Evolutionary conservation across 2,888 invertebrate genomes (phyloP).

Genomic region (Timema podura): DNA sequence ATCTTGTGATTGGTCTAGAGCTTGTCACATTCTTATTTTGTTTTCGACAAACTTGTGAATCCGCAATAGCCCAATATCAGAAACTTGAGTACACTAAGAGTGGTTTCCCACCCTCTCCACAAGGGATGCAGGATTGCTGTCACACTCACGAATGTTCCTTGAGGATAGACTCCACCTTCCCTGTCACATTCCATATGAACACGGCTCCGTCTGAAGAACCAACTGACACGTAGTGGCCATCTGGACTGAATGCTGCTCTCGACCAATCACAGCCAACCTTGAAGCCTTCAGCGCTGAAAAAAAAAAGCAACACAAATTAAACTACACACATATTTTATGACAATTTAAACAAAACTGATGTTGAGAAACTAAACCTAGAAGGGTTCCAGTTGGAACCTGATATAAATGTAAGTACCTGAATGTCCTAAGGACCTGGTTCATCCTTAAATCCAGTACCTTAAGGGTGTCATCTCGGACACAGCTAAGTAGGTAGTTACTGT

Average conservation of each 20-base stretch:
- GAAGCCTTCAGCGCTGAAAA: conserved; percentile 85
- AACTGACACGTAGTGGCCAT: conserved; percentile 81
- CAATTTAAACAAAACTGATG: background rate
- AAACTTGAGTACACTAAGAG: too few species aligned
- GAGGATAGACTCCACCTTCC: conserved; percentile 70
- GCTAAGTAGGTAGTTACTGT: conserved; percentile 82
- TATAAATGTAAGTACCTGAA: conserved; percentile 62
- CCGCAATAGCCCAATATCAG: too few species aligned
- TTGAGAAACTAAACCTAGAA: background rate
- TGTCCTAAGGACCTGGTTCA: conserved; percentile 85
- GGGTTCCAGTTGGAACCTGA: conserved; percentile 10
- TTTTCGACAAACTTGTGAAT: too few species aligned
- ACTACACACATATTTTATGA: background rate
- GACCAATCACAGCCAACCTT: conserved; percentile 95
- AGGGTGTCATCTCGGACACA: conserved; percentile 95
- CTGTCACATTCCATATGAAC: conserved; percentile 84
- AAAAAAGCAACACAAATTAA: conserved; percentile 20
- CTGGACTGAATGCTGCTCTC: conserved; percentile 87
- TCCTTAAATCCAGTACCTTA: conserved; percentile 89
- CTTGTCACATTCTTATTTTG: too few species aligned
- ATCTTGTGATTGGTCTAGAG: too few species aligned
- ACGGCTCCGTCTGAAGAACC: conserved; percentile 90
- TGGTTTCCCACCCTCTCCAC: too few species aligned
- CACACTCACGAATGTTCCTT: conserved; percentile 75
- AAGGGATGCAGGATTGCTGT: conserved; percentile 31